Percentiles rank a stretch among this genome's conserved stretches.
Conservation (phyloP, 1,140 invertebrate genomes). For the Drosophila parvula region DNA sequence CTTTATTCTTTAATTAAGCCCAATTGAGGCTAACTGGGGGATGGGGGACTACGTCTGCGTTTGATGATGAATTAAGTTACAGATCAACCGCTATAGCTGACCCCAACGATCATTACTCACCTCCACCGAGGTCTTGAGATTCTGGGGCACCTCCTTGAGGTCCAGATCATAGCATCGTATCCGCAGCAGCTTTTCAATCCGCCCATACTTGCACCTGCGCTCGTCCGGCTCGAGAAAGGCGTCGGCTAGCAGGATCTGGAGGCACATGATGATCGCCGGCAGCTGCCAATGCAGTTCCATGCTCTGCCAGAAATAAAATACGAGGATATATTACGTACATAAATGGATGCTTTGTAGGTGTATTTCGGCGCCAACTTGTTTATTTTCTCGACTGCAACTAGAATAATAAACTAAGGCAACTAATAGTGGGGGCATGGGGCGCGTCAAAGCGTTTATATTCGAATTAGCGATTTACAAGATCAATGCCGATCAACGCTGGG, state of each 20-base stretch:
- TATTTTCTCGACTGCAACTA: constrained; percentile 46
- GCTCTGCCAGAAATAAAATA: constrained; percentile 49
- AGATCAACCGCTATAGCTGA: constrained; percentile 42
- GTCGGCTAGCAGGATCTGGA: constrained; percentile 51
- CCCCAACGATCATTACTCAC: constrained; percentile 76
- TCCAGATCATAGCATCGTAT: constrained; percentile 85
- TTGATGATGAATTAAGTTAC: constrained; percentile 53
- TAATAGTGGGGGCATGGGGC: constrained; percentile 20
- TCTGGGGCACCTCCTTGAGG: constrained; percentile 85
- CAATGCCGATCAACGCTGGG: constrained; percentile 58
- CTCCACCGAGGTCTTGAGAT: constrained; percentile 85
- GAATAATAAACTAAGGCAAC: constrained; percentile 60
- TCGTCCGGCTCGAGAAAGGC: constrained; percentile 62
- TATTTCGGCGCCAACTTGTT: constrained; percentile 57
- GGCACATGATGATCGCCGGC: constrained; percentile 61
- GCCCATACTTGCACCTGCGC: constrained; percentile 84
- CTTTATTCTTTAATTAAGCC: constrained; percentile 82
- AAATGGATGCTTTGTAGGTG: constrained; percentile 8
- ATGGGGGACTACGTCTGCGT: constrained; percentile 11
- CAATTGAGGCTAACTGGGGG: constrained; percentile 60
- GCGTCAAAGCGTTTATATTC: constrained; percentile 72
- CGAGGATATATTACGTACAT: background rate
- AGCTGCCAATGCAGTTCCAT: constrained; percentile 75
- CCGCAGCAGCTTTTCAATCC: constrained; percentile 85
- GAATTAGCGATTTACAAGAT: constrained; percentile 81